These are phyloP conservation scores for Rhagophthalmus giganteus DNA, from an alignment of 2,888 invertebrate genomes.

Conservation along the genomic window DNA sequence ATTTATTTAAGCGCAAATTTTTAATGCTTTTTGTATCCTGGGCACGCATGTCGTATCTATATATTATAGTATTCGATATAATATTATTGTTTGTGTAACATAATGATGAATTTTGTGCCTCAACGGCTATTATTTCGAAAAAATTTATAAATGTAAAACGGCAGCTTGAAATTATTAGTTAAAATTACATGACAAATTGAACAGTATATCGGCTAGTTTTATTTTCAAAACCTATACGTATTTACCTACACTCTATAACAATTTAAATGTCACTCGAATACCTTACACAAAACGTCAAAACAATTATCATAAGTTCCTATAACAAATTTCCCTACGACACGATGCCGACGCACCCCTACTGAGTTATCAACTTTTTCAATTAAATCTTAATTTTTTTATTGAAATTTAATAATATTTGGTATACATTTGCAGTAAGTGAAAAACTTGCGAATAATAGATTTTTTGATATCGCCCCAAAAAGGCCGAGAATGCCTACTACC, in stretches of 20 bases:
- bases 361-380: too few species aligned
- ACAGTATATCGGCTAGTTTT: constrained; percentile 7
- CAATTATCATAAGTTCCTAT: too few species aligned
- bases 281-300: not conserved
- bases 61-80: constrained; percentile 11
- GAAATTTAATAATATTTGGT: too few species aligned
- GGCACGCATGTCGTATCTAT: constrained; percentile 12
- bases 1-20: not conserved
- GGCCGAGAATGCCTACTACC: too few species aligned
- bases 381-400: too few species aligned
- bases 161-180: constrained; percentile 26
- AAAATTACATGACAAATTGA: constrained; percentile 25
- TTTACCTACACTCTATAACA: not conserved
- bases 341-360: too few species aligned
- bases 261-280: not conserved
- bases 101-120: constrained; percentile 18
- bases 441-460: too few species aligned
- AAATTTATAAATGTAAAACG: constrained; percentile 21
- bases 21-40: not conserved
- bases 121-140: constrained; percentile 12
- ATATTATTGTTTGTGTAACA: constrained; percentile 10
- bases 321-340: too few species aligned
- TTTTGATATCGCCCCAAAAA: too few species aligned
- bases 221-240: not conserved
- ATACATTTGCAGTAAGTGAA: too few species aligned